Evolutionary conservation across 1,140 invertebrate species (phyloP).

Genomic region (Hormaphis cornu): DNA sequence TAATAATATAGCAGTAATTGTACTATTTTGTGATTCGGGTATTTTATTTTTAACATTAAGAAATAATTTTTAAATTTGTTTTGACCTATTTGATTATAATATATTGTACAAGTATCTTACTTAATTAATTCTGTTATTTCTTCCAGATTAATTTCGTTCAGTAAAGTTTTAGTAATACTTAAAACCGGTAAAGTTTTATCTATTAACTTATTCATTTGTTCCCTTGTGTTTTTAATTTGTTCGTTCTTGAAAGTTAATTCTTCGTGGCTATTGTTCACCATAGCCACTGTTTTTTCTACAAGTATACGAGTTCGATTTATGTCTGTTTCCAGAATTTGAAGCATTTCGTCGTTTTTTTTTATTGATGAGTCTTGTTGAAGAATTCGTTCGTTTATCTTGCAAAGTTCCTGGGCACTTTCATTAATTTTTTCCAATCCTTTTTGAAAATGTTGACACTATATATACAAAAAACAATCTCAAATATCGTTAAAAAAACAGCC

Average conservation of each 20-base stretch:
- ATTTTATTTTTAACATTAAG: too few relatives aligned
- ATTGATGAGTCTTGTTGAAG: not conserved
- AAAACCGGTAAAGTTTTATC: not conserved
- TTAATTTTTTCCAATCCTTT: constrained; percentile 3
- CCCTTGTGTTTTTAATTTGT: not conserved
- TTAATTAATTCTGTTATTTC: constrained; percentile 3
- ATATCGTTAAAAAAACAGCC: not conserved
- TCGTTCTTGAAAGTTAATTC: not conserved
- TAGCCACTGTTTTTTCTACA: not conserved
- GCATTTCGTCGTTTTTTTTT: not conserved
- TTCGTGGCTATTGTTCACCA: not conserved
- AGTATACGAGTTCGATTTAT: not conserved
- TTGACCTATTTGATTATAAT: too few relatives aligned
- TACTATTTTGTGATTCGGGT: too few relatives aligned
- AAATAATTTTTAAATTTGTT: too few relatives aligned
- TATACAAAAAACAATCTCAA: not conserved
- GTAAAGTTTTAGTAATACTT: not conserved
- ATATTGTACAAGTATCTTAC: too few relatives aligned
- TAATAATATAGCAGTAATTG: too few relatives aligned
- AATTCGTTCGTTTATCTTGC: not conserved
- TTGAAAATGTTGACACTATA: not conserved
- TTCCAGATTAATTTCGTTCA: not conserved
- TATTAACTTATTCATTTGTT: not conserved
- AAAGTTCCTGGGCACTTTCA: not conserved
- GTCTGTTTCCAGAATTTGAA: not conserved